Conservation (phyloP, 2,113 vertebrate species). For the Misgurnus mizolepis region DNA sequence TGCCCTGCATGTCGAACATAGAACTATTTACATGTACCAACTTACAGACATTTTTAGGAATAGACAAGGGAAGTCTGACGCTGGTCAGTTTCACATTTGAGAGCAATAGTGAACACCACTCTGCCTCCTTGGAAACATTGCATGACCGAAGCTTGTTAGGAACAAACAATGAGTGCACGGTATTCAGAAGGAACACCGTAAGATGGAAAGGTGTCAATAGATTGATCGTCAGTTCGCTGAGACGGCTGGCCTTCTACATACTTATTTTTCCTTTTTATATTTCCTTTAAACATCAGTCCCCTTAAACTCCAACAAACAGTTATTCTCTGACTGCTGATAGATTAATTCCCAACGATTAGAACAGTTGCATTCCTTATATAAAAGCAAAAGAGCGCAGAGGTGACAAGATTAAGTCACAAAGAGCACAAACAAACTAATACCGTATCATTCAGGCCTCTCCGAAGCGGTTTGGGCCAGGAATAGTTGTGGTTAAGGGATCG, state of each 20-base stretch:
- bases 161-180: background rate
- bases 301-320: background rate
- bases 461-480: background rate
- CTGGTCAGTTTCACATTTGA: background rate
- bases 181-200: background rate
- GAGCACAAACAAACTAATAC: background rate
- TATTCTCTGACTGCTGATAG: too few relatives aligned
- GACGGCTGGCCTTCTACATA: background rate
- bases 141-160: background rate
- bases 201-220: background rate
- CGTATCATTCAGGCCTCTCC: background rate
- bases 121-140: background rate
- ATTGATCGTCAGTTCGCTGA: background rate
- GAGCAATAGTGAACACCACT: background rate
- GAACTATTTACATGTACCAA: background rate
- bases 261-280: background rate
- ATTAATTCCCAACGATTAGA: too few relatives aligned
- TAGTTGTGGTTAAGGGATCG: background rate
- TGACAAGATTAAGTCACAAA: too few relatives aligned
- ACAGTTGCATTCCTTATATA: too few relatives aligned
- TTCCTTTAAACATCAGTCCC: background rate
- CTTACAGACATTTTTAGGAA: background rate
- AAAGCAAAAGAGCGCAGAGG: too few relatives aligned
- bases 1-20: background rate
- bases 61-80: background rate